Evolutionary conservation across 2,888 invertebrate species (phyloP).

Genomic region (Cloeon dipterum): DNA sequence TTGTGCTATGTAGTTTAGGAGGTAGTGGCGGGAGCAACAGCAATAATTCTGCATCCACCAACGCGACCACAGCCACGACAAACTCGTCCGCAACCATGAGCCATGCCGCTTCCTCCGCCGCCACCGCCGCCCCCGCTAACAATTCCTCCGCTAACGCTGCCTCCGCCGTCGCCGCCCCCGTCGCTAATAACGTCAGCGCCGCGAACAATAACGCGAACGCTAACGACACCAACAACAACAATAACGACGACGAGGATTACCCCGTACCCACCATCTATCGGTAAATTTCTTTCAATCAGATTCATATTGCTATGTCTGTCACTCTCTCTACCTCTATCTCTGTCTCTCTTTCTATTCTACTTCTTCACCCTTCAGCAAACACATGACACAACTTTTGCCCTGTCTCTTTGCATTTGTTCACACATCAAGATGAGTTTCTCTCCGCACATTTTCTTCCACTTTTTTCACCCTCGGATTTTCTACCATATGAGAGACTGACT

Average conservation of each 20-base stretch:
- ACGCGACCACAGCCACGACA: no score
- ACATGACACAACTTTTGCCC: not conserved
- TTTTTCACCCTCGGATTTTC: conserved; percentile 3
- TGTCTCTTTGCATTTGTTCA: not conserved
- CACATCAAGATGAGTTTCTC: not conserved
- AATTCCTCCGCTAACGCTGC: conserved; percentile 18
- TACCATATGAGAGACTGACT: no score
- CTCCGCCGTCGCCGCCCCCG: conserved; percentile 15
- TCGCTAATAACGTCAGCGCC: no score
- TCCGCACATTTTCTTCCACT: not conserved
- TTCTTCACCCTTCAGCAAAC: not conserved
- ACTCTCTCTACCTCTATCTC: conserved; percentile 5
- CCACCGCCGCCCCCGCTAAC: not conserved
- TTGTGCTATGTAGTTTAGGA: conserved; percentile 42
- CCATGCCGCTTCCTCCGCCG: not conserved
- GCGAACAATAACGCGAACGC: conserved; percentile 32
- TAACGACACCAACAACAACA: conserved; percentile 44
- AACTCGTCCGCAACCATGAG: no score
- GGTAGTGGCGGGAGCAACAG: not conserved
- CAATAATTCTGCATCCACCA: no score
- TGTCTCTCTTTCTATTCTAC: conserved; percentile 1
- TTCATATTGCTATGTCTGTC: no score
- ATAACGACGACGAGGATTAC: conserved; percentile 53
- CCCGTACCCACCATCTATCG: conserved; percentile 74
- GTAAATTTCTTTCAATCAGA: conserved; percentile 23